Base-by-base conservation (phyloP, 2,888 invertebrate genomes). In the Hedya salicella region DNA sequence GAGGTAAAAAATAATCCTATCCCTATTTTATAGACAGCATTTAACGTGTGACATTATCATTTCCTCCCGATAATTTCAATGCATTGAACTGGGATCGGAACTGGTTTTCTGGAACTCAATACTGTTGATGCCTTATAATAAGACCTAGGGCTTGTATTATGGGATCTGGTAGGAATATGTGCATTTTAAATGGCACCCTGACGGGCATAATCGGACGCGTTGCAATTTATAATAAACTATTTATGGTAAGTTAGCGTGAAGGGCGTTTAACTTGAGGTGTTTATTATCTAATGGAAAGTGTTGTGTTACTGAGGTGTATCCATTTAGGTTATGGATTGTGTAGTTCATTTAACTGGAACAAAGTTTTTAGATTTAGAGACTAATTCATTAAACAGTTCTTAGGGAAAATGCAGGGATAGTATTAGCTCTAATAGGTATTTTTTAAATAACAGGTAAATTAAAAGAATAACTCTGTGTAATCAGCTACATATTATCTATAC, bases 91-190 rank as follows among this genome's bases (percentile, higher is more conserved):
- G 30, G 69, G 71, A 71, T 71, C 69, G 63, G 67, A 76, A 76
- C 76, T 52, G 74, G 76, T 76, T 76, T 73, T 64, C 70, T 69
- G 68, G 63, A 62, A 57, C 62, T 70, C 61, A 64, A 42, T 64
- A 50, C 67, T 65, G 69, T 72, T 68, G 69, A 69, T 70, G 62
- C 67, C 62, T 69, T 70, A 69, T 73, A 72, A 71, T 71, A 67
- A 70, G 67, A 71, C 64, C 62, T 68, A 68, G 65, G 53, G 56
- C 56, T 69, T 70, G 70, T 72, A 71, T 71, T 70, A 68, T 64
- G 63, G 39, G 48, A 64, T 69, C 59, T 63, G 71, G 67, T 56
- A 57, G 68, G 67, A 69, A 72, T 71, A 71, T 71, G 44, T 21
- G 64, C 44, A 39, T 42, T 36, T 46, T 52, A 25, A 57, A 46